Percentiles rank a stretch among this genome's conserved stretches.
These are phyloP conservation scores for Pristionchus arcanus DNA, from an alignment of 2,888 invertebrate species.

Conservation along the genomic window DNA sequence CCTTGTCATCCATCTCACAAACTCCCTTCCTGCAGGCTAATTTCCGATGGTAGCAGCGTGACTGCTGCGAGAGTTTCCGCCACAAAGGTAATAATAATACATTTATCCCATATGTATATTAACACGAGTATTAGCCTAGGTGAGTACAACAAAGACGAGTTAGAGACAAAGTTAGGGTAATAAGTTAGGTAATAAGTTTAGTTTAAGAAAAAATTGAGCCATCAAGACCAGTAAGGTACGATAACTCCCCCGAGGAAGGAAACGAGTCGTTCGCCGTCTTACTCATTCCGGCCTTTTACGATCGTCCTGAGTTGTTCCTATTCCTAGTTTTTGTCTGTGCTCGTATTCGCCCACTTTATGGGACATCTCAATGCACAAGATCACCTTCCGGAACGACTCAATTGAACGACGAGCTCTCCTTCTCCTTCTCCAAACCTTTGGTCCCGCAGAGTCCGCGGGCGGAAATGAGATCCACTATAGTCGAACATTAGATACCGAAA, in stretches of 20 bases:
- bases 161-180: no score
- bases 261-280: not conserved
- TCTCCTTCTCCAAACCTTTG: not conserved
- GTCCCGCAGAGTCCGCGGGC: not conserved
- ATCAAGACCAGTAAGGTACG: no score
- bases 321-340: slow-evolving; percentile 8
- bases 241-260: not conserved
- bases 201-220: no score
- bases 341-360: not conserved
- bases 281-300: not conserved
- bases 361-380: not conserved
- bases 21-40: not conserved
- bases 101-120: no score
- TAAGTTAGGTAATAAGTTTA: no score
- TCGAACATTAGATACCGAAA: not conserved
- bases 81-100: slow-evolving; percentile 53
- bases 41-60: not conserved
- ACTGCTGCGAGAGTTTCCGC: slow-evolving; percentile 57
- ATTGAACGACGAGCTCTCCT: not conserved
- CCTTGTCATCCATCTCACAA: not conserved
- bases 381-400: not conserved
- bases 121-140: no score
- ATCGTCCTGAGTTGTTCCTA: not conserved
- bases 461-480: slow-evolving; percentile 23
- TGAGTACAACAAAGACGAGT: no score